A percentile compares a stretch with the other conserved stretches of the same genome.
These are phyloP conservation scores for Euclidia mi DNA, from an alignment of 2,888 invertebrate genomes.

Conservation along the genomic window DNA sequence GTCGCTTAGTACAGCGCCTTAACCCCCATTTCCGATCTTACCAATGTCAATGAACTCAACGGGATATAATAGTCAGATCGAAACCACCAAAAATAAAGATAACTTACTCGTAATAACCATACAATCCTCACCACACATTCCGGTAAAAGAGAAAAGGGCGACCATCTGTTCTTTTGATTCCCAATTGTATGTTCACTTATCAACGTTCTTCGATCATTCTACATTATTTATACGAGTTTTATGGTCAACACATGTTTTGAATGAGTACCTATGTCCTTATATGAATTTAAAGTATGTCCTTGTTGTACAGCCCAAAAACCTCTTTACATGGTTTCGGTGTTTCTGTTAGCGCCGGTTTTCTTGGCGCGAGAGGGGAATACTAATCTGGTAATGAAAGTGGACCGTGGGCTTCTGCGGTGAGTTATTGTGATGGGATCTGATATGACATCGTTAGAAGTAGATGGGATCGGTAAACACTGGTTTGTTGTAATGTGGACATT, in stretches of 20 bases:
- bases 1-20: too few relatives aligned
- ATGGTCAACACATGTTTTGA: conserved; percentile 30
- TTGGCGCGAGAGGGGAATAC: conserved; percentile 40
- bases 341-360: conserved; percentile 32
- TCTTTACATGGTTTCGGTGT: conserved; percentile 50
- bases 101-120: background rate
- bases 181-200: conserved; percentile 6
- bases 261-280: too few relatives aligned
- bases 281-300: conserved; percentile 47
- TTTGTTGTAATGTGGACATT: too few relatives aligned
- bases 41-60: too few relatives aligned
- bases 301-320: conserved; percentile 61
- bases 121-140: background rate
- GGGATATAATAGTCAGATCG: too few relatives aligned
- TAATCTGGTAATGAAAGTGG: conserved; percentile 26
- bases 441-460: too few relatives aligned
- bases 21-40: too few relatives aligned
- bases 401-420: conserved; percentile 20
- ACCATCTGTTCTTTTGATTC: background rate
- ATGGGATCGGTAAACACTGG: too few relatives aligned
- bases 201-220: conserved; percentile 6
- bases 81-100: background rate
- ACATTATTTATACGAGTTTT: conserved; percentile 42
- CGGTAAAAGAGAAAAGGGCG: background rate
- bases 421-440: conserved; percentile 35